Evolutionary conservation across 2,888 invertebrate genomes (phyloP).

Genomic region (Tachystola acroxantha): DNA sequence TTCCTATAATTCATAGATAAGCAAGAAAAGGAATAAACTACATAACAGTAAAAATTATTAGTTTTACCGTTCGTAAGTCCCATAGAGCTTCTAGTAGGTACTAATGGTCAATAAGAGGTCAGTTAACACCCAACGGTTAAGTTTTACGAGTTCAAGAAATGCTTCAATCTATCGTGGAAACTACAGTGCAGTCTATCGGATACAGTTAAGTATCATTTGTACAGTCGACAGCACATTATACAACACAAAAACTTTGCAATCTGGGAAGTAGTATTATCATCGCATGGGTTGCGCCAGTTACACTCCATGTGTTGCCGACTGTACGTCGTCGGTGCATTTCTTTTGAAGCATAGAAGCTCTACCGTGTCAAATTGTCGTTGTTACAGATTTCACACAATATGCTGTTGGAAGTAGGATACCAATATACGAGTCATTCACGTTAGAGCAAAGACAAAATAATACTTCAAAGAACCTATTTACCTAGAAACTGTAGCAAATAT

Average conservation of each 20-base stretch:
- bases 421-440: too few relatives aligned
- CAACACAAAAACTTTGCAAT: too few relatives aligned
- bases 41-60: too few relatives aligned
- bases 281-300: too few relatives aligned
- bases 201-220: neutral
- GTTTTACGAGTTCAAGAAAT: neutral
- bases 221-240: too few relatives aligned
- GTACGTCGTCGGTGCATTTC: neutral
- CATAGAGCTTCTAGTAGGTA: neutral
- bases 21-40: too few relatives aligned
- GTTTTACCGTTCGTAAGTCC: neutral
- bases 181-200: neutral
- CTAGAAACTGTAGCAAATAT: too few relatives aligned
- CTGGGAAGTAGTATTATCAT: too few relatives aligned
- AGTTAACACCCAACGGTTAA: neutral
- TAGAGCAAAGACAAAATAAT: too few relatives aligned
- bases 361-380: slow-evolving; percentile 1
- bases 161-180: neutral
- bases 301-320: too few relatives aligned
- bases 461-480: too few relatives aligned
- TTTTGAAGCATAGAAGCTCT: neutral
- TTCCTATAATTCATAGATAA: too few relatives aligned
- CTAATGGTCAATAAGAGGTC: neutral
- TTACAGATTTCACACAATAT: slow-evolving; percentile 5
- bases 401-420: slow-evolving; percentile 5